Conservation (phyloP, 2,113 vertebrate genomes). For the Poeciliopsis retropinna region DNA sequence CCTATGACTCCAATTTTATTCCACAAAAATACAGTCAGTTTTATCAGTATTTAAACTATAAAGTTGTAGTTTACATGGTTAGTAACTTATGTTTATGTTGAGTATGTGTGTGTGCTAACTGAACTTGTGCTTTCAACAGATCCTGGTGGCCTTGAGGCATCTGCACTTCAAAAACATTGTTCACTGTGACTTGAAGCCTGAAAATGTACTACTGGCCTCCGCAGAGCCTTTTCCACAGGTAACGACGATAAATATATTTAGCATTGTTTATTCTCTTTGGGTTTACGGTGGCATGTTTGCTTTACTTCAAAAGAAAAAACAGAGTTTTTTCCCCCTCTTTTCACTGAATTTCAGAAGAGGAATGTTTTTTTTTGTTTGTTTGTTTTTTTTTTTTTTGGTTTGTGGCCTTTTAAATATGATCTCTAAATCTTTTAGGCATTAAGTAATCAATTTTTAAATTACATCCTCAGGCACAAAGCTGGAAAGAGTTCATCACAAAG, state of each 20-base stretch:
- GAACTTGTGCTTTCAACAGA: slow-evolving; percentile 78
- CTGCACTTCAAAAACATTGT: slow-evolving; percentile 99
- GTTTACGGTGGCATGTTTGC: not conserved
- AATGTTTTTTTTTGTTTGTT: too few species aligned
- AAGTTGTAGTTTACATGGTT: not conserved
- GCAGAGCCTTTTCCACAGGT: slow-evolving; percentile 98
- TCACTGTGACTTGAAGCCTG: slow-evolving; percentile 98
- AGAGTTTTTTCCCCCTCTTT: not conserved
- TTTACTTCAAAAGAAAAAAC: not conserved
- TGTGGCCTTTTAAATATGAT: not conserved
- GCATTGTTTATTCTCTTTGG: not conserved
- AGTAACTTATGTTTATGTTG: slow-evolving; percentile 1
- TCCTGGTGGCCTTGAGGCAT: slow-evolving; percentile 96
- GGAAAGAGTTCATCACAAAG: not conserved
- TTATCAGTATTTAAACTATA: slow-evolving; percentile 21
- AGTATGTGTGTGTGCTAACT: slow-evolving; percentile 10
- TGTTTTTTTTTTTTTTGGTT: too few species aligned
- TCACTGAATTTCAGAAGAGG: not conserved
- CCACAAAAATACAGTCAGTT: slow-evolving; percentile 29
- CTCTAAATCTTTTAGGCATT: not conserved
- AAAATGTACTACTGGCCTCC: slow-evolving; percentile 96
- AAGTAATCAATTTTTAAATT: not conserved
- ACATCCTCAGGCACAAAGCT: not conserved
- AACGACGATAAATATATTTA: slow-evolving; percentile 2
- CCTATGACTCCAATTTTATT: slow-evolving; percentile 22